These are phyloP conservation scores for Sclerodermus sp. DNA, from an alignment of 2,888 invertebrate genomes.

Conservation along the genomic window DNA sequence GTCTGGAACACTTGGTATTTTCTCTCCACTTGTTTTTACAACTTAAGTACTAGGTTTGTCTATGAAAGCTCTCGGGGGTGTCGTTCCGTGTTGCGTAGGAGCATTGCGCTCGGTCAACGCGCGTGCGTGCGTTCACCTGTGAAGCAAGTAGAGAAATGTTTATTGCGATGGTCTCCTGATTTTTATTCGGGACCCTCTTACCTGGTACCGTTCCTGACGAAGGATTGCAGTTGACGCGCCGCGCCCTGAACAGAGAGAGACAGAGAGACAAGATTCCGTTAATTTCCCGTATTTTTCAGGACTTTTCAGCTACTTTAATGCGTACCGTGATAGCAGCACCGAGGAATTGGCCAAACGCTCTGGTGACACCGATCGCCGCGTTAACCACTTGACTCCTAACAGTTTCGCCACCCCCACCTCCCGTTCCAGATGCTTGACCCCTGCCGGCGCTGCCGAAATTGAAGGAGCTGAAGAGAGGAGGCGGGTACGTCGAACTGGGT, in stretches of 20 bases:
- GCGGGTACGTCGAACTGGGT: slow-evolving; percentile 53
- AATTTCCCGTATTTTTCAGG: too few relatives aligned
- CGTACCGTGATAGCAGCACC: slow-evolving; percentile 76
- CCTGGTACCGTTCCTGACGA: slow-evolving; percentile 59
- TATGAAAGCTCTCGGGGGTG: too few relatives aligned
- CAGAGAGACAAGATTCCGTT: too few relatives aligned
- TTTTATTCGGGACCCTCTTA: neutral
- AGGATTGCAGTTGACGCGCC: slow-evolving; percentile 70
- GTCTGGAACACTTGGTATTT: too few relatives aligned
- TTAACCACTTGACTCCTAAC: slow-evolving; percentile 64
- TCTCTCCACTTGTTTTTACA: too few relatives aligned
- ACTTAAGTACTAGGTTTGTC: too few relatives aligned
- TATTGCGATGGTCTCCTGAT: too few relatives aligned
- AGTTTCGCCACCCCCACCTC: slow-evolving; percentile 34
- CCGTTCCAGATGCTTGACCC: slow-evolving; percentile 2
- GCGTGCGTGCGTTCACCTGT: slow-evolving; percentile 20
- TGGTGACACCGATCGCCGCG: slow-evolving; percentile 76
- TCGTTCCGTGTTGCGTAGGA: too few relatives aligned
- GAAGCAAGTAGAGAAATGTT: slow-evolving; percentile 7
- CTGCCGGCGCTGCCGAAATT: slow-evolving; percentile 31
- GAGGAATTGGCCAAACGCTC: slow-evolving; percentile 76
- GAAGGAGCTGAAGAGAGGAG: slow-evolving; percentile 49
- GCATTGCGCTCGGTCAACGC: too few relatives aligned
- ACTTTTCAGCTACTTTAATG: too few relatives aligned
- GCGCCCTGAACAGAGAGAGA: slow-evolving; percentile 76